A percentile compares a stretch with the other conserved stretches of the same genome.
Conservation (phyloP, 2,113 vertebrate genomes). For the Nothocercus julius region DNA sequence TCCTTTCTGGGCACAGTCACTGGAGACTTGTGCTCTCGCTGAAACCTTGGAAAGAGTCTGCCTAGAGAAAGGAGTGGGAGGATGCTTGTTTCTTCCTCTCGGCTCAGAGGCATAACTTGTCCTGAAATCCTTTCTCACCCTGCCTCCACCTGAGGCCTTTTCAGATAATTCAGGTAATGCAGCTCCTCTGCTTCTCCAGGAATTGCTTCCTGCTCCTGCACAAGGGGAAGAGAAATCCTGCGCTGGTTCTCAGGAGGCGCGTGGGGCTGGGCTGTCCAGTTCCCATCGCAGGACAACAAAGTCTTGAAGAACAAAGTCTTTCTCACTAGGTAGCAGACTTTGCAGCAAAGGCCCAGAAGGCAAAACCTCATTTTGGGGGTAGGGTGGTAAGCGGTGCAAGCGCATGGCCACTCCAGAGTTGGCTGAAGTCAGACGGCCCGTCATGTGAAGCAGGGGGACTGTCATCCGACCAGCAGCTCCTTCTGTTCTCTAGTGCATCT, state of each 20-base stretch:
- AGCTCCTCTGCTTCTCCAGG: background rate
- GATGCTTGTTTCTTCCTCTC: slow-evolving; percentile 24
- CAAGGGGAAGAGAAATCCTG: slow-evolving; percentile 4
- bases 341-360: background rate
- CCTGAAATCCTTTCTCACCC: slow-evolving; percentile 61
- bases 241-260: background rate
- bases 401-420: background rate
- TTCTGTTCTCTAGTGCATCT: slow-evolving; percentile 26
- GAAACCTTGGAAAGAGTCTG: slow-evolving; percentile 24
- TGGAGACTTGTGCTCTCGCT: background rate
- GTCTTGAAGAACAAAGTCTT: slow-evolving; percentile 4
- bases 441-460: background rate
- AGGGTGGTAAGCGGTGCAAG: background rate
- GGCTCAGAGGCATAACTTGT: slow-evolving; percentile 35
- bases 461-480: background rate
- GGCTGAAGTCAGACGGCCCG: background rate
- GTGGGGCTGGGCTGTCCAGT: background rate
- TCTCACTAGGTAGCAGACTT: background rate
- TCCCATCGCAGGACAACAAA: background rate
- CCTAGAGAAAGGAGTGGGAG: slow-evolving; percentile 61
- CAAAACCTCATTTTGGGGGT: slow-evolving; percentile 7
- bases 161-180: slow-evolving; percentile 1
- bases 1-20: background rate
- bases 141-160: slow-evolving; percentile 57
- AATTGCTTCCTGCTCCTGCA: background rate